phyloP scores from a whole-genome alignment of 2,797 vertebrate genomes.

The Lepilemur ruficaudatus region DNA sequence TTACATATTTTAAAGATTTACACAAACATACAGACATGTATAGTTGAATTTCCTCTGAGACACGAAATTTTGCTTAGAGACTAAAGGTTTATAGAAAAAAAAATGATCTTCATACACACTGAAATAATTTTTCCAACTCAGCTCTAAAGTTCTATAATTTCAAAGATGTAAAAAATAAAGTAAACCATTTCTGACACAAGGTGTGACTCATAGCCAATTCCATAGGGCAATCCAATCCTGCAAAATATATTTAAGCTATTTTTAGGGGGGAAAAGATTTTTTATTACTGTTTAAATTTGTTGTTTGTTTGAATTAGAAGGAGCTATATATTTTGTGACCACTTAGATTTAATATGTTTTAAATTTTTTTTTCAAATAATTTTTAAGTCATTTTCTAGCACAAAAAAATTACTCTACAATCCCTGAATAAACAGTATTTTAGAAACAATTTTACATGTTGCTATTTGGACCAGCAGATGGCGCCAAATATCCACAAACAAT shows the following conservation, averaged over 20 bases:
- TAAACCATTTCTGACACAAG: neutral
- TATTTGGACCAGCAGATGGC: conserved; percentile 90
- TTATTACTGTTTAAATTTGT: neutral
- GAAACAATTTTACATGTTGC: neutral
- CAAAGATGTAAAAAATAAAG: neutral
- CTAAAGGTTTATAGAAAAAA: neutral
- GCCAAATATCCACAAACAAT: conserved; percentile 86
- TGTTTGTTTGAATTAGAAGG: neutral
- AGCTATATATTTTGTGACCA: neutral
- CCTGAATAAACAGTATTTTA: neutral
- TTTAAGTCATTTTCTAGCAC: neutral
- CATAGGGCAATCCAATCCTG: neutral
- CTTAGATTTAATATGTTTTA: neutral
- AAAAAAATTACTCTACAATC: conserved; percentile 29
- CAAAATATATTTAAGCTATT: neutral
- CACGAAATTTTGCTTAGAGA: neutral
- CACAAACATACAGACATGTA: neutral
- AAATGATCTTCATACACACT: neutral
- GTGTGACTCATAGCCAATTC: neutral
- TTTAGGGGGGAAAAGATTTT: neutral
- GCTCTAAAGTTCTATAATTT: neutral
- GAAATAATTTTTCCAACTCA: neutral
- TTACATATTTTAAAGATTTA: neutral
- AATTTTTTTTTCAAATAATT: conserved; percentile 9
- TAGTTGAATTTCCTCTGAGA: neutral